Percentiles rank a stretch among this genome's conserved stretches.
Conservation (phyloP, 2,888 invertebrate genomes). For the Scrobipalpa atriplicella region DNA sequence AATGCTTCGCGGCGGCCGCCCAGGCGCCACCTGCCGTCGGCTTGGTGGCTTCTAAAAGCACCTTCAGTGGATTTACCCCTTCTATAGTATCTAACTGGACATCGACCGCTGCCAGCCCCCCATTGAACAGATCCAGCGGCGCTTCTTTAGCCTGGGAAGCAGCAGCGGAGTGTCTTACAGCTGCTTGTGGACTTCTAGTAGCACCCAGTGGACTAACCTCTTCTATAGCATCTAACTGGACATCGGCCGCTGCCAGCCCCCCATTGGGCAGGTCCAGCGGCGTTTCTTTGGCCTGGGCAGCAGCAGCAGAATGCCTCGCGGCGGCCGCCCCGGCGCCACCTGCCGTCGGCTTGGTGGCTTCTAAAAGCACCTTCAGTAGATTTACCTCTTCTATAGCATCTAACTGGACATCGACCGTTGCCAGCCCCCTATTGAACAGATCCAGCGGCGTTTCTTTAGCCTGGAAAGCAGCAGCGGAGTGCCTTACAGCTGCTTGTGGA, state of each 20-base stretch:
- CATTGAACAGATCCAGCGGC: not conserved
- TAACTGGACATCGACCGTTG: no score
- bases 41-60: not conserved
- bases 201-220: conserved; percentile 43
- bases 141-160: not conserved
- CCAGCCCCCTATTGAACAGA: no score
- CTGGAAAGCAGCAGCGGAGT: not conserved
- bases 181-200: not conserved
- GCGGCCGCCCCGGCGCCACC: conserved; percentile 71
- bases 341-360: conserved; percentile 64
- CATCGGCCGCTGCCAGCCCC: no score
- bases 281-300: not conserved
- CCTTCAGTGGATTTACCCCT: conserved; percentile 74
- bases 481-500: not conserved
- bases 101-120: no score
- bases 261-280: not conserved
- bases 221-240: no score
- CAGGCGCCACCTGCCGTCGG: conserved; percentile 80
- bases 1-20: conserved; percentile 46
- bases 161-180: not conserved
- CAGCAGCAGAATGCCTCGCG: not conserved
- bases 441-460: not conserved
- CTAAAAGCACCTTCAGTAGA: conserved; percentile 67
- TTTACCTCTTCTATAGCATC: no score
- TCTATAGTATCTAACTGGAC: no score